These are phyloP conservation scores for Epirrhoe tristata DNA, from an alignment of 2,888 invertebrate genomes.

Conservation along the genomic window DNA sequence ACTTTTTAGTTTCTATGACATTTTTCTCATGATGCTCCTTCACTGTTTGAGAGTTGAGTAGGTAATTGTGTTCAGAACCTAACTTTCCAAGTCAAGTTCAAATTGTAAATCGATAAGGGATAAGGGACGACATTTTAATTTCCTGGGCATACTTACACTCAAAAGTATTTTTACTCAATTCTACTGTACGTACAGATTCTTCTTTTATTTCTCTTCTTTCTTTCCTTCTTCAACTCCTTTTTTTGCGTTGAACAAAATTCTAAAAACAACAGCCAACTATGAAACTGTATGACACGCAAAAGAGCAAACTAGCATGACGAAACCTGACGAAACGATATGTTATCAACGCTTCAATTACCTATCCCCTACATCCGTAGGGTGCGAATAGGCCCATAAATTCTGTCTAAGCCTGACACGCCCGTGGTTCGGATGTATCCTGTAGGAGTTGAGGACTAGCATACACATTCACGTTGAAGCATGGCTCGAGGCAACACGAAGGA, in stretches of 20 bases:
- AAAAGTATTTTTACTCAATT: no score
- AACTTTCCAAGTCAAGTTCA: no score
- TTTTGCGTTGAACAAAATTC: background rate
- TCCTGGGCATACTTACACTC: no score
- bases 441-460: constrained; percentile 53
- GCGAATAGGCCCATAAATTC: constrained; percentile 77
- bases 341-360: constrained; percentile 47
- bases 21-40: no score
- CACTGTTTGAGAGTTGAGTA: no score
- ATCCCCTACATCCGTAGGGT: constrained; percentile 71
- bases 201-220: no score
- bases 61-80: no score
- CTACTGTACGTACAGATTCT: no score
- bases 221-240: no score
- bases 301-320: background rate
- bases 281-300: constrained; percentile 6
- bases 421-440: constrained; percentile 71
- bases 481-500: constrained; percentile 66
- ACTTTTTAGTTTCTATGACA: no score
- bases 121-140: no score
- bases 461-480: constrained; percentile 73
- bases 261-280: background rate
- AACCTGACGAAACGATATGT: constrained; percentile 25
- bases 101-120: no score
- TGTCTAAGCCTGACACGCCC: constrained; percentile 79